Evolutionary conservation across 2,797 vertebrate genomes (phyloP), one percentile per base, ranked within the genome.

Genomic region (Muscicapa striata): DNA sequence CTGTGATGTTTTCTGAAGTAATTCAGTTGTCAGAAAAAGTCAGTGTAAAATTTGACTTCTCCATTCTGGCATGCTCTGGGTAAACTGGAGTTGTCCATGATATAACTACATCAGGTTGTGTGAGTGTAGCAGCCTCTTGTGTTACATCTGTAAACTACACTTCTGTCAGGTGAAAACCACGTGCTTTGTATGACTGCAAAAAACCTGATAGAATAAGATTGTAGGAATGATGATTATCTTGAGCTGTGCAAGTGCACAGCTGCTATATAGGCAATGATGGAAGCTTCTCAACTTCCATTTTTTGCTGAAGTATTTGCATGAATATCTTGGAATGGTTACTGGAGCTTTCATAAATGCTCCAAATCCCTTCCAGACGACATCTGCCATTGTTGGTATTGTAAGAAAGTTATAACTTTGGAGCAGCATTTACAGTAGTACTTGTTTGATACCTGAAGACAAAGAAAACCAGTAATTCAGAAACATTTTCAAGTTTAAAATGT

Each of bases 61-160:
- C 19, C 1, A 1, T 76, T 84, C 29, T 87, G 74, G 20, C 40
- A n/a, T 70, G 68, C 24, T 66, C 12, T 72, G 43, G 22, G 15
- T 91, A 55, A 77, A 48, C 8, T 40, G n/a, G 38, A 54, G 61
- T 72, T 73, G 51, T 38, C 74, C 1, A 0, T 80, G 83, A 14
- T 78, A 1, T 6, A 85, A 61, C 62, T 64, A 4, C 19, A 30
- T 82, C 58, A 90, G 69, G 59, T 84, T 91, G 45, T 34, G 43
- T 72, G 91, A 69, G 24, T 86, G 73, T 68, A 95, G 94, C 95
- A 96, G 43, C 95, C 94, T 94, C 95, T 96, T 94, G 91, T 94
- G 95, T 95, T 93, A 0, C 1, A 41, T 93, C 51, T 78, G 40
- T 91, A 95, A 88, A 96, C 87, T 94, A 17, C 87, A 86, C 30